Conservation (phyloP, 2,888 invertebrate species). For the Pandemis cinnamomeana region DNA sequence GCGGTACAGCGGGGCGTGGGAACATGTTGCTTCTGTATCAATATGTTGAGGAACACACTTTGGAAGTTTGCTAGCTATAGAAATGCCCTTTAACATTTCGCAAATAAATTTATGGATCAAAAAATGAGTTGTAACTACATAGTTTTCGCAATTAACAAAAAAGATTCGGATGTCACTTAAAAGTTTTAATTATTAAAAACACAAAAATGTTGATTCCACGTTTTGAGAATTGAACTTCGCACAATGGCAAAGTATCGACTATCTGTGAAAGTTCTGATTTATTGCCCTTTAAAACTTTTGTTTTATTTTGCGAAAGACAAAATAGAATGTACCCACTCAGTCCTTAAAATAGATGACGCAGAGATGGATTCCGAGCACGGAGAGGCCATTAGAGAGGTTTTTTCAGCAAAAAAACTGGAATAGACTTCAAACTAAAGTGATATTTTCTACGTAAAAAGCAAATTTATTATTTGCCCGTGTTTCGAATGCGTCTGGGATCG, state of each 20-base stretch:
- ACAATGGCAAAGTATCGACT: too few relatives aligned
- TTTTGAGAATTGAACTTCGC: too few relatives aligned
- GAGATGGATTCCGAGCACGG: slow-evolving; percentile 36
- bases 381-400: slow-evolving; percentile 38
- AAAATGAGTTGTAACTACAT: too few relatives aligned
- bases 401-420: slow-evolving; percentile 30
- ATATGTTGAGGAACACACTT: background rate
- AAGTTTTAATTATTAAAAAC: too few relatives aligned
- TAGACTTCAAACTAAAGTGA: slow-evolving; percentile 39
- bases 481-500: slow-evolving; percentile 24
- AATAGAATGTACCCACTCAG: slow-evolving; percentile 20
- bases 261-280: background rate
- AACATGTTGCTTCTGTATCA: background rate
- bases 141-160: too few relatives aligned
- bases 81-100: too few relatives aligned
- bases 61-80: too few relatives aligned
- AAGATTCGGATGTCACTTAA: too few relatives aligned
- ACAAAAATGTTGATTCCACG: too few relatives aligned
- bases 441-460: slow-evolving; percentile 37
- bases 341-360: slow-evolving; percentile 34
- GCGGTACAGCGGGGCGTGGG: background rate
- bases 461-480: slow-evolving; percentile 39
- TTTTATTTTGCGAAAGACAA: slow-evolving; percentile 24
- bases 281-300: slow-evolving; percentile 20
- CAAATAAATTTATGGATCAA: too few relatives aligned